Evolutionary conservation across 2,113 vertebrate genomes (phyloP).

Genomic region (Hipposideros armiger): DNA sequence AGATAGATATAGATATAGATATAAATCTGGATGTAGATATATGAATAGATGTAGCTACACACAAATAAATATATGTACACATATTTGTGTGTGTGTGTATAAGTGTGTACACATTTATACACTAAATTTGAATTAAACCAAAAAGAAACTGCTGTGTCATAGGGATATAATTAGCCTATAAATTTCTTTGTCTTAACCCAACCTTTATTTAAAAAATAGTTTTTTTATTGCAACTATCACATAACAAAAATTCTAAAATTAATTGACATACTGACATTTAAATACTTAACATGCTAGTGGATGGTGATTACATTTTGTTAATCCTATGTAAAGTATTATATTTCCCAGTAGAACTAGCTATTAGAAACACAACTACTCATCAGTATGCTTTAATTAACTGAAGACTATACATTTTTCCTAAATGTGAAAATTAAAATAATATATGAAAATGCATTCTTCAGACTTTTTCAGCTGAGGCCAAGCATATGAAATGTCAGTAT

Average conservation of each 20-base stretch:
- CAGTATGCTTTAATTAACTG: not conserved
- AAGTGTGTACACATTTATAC: not conserved
- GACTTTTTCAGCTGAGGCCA: not conserved
- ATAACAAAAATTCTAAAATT: not conserved
- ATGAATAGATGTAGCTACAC: too few relatives aligned
- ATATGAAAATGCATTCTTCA: not conserved
- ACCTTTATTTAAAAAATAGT: not conserved
- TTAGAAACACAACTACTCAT: not conserved
- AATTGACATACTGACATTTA: not conserved
- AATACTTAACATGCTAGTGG: not conserved
- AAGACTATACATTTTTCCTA: not conserved
- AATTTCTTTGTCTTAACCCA: not conserved
- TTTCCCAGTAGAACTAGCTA: slow-evolving; percentile 1
- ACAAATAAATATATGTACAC: too few relatives aligned
- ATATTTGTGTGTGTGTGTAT: not conserved
- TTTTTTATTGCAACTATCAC: not conserved
- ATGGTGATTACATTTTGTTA: slow-evolving; percentile 1
- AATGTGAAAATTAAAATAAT: slow-evolving; percentile 14
- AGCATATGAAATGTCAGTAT: not conserved
- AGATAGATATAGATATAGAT: too few relatives aligned
- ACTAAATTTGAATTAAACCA: not conserved
- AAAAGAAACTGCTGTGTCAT: not conserved
- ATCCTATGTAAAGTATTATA: not conserved
- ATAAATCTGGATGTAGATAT: too few relatives aligned
- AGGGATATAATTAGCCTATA: not conserved